Base-by-base conservation (phyloP, 2,888 invertebrate species). In the Plusia festucae region DNA sequence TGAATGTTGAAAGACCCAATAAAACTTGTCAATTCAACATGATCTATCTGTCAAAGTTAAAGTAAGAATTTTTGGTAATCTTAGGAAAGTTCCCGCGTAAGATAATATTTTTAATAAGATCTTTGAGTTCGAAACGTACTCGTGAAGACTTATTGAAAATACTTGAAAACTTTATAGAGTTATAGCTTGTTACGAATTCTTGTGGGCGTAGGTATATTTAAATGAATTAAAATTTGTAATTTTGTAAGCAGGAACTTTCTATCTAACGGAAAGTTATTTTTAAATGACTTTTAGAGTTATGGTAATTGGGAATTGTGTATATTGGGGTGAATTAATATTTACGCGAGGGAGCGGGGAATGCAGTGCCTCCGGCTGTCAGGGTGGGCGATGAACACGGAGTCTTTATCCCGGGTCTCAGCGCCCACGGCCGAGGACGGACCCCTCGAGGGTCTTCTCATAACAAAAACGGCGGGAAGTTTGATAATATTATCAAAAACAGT, bases 111-210 rank as follows among this genome's bases (percentile, higher is more conserved):
- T 65, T 62, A 71, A 60, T 64, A 52, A 44, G 15, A 57, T 32
- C n/a, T 57, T 51, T 15, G 27, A 59, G 44, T 75, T 62, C 52
- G 62, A 53, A 55, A 20, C 46, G 18, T 71, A 65, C 64, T 49
- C 40, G 53, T 59, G 24, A 22, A 70, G 65, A 59, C 65, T 71
- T 54, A 69, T 70, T 65, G 66, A 68, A 75, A 74, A 73, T 70
- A 61, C 65, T 73, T 76, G 70, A 63, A 49, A 60, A 65, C 34
- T 70, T 61, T 32, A 30, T 18, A 15, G 11, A 49, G 53, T 68
- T 54, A 63, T 61, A 59, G 59, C 52, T 70, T 34, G 27, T 51
- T 54, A 66, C 73, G 59, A 70, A 60, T 78, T 68, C 51, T 60
- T 57, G 20, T 58, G 22, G 22, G 16, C 27, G 13, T 46, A 16